Percentiles rank a stretch among this genome's conserved stretches.
Evolutionary conservation across 2,113 vertebrate genomes (phyloP).

Genomic region (Conger conger): DNA sequence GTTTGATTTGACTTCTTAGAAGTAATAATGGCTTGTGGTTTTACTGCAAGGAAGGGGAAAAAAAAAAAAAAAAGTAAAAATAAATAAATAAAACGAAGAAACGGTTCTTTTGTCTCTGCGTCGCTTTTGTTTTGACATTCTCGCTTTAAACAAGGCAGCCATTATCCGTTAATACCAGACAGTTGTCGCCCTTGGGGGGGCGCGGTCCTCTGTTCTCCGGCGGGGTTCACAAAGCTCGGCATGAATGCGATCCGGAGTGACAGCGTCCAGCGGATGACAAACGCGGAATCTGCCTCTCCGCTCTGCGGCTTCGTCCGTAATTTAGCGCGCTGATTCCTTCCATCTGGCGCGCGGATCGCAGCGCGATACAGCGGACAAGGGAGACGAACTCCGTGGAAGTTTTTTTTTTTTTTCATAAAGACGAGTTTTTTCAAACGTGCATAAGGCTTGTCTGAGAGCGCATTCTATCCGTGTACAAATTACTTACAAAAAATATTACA

Average conservation of each 20-base stretch:
- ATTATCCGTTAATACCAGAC: constrained; percentile 34
- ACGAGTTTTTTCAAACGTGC: no score
- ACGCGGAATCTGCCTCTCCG: constrained; percentile 3
- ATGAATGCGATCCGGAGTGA: constrained; percentile 12
- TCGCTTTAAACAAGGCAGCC: not conserved
- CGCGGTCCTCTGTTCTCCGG: not conserved
- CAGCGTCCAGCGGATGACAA: constrained; percentile 14
- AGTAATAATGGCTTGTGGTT: constrained; percentile 32
- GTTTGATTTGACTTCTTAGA: constrained; percentile 24
- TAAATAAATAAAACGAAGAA: no score
- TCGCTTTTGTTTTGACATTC: constrained; percentile 17
- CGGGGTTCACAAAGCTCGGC: constrained; percentile 3
- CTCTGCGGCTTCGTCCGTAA: constrained; percentile 29
- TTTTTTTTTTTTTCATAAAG: not conserved
- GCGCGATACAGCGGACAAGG: not conserved
- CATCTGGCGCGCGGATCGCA: constrained; percentile 11
- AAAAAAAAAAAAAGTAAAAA: constrained; percentile 6
- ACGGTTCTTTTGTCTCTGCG: constrained; percentile 6
- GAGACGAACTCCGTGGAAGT: not conserved
- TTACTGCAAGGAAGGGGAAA: no score
- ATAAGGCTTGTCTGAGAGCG: no score
- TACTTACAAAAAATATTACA: no score
- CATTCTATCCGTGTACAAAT: no score
- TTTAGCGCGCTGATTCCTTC: constrained; percentile 28
- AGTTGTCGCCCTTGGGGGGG: constrained; percentile 16